phyloP scores from a whole-genome alignment of 1,140 invertebrate species.

The Megalopta genalis region DNA sequence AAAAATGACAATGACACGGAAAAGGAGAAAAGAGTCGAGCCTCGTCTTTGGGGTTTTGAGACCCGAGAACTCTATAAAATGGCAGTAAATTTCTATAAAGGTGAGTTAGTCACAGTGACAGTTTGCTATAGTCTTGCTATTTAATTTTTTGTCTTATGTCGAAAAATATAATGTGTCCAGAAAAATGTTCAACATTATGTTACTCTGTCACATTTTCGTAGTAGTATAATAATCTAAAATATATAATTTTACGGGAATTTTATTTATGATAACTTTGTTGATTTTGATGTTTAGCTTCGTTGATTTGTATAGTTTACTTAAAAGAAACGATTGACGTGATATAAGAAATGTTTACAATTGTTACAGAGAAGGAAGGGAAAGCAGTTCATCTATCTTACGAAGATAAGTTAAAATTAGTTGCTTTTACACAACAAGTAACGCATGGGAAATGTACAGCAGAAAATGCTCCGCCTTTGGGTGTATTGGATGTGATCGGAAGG shows the following conservation, averaged over 20 bases:
- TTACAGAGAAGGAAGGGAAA: slow-evolving; percentile 97
- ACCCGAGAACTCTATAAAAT: slow-evolving; percentile 90
- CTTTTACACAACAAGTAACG: slow-evolving; percentile 93
- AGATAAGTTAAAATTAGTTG: slow-evolving; percentile 94
- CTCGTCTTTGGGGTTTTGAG: slow-evolving; percentile 76
- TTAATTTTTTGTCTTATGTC: not conserved
- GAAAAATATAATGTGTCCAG: not conserved
- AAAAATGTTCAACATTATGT: not conserved
- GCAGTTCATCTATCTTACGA: slow-evolving; percentile 96
- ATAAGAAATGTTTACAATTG: slow-evolving; percentile 50
- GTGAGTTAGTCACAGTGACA: slow-evolving; percentile 78
- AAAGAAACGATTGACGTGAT: not conserved
- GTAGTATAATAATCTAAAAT: not conserved
- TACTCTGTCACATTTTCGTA: not conserved
- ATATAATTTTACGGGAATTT: slow-evolving; percentile 9
- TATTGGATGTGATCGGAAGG: slow-evolving; percentile 96
- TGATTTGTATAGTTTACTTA: not conserved
- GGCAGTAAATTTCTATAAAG: slow-evolving; percentile 93
- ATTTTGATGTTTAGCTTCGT: not conserved
- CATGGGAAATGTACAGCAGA: slow-evolving; percentile 90
- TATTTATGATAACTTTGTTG: not conserved
- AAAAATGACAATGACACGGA: slow-evolving; percentile 45
- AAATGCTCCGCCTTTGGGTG: slow-evolving; percentile 91
- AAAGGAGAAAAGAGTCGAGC: slow-evolving; percentile 56
- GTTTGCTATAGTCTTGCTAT: not conserved